Evolutionary conservation across 2,888 invertebrate species (phyloP).

Genomic region (Phyto melanocephala): DNA sequence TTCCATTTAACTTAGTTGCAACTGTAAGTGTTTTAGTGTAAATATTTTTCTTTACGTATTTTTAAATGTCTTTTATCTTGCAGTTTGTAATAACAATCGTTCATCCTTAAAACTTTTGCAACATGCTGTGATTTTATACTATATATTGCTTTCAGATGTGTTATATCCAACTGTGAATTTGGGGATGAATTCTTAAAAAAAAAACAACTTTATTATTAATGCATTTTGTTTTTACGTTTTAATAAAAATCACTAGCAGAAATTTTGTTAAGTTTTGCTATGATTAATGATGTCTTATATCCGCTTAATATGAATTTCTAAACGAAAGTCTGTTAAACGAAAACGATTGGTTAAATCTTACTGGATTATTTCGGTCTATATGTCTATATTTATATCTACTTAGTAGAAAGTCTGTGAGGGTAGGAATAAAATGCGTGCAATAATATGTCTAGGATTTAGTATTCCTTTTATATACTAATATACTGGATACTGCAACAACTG

Average conservation of each 20-base stretch:
- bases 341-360: not conserved
- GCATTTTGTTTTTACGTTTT: slow-evolving; percentile 38
- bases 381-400: no score
- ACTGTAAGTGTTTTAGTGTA: not conserved
- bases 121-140: slow-evolving; percentile 45
- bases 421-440: no score
- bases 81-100: not conserved
- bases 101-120: slow-evolving; percentile 14
- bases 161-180: slow-evolving; percentile 51
- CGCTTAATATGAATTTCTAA: not conserved
- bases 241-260: not conserved
- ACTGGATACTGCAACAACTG: no score
- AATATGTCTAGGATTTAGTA: no score
- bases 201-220: slow-evolving; percentile 53
- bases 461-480: no score
- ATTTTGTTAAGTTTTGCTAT: slow-evolving; percentile 37
- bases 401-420: no score
- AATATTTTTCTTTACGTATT: not conserved
- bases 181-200: not conserved
- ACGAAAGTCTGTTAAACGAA: not conserved
- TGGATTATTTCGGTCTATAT: not conserved
- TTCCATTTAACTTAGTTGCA: slow-evolving; percentile 10
- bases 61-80: not conserved
- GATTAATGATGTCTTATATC: slow-evolving; percentile 55
- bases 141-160: slow-evolving; percentile 22